Evolutionary conservation across 2,113 vertebrate species (phyloP).

Genomic region (Maccullochella peelii): DNA sequence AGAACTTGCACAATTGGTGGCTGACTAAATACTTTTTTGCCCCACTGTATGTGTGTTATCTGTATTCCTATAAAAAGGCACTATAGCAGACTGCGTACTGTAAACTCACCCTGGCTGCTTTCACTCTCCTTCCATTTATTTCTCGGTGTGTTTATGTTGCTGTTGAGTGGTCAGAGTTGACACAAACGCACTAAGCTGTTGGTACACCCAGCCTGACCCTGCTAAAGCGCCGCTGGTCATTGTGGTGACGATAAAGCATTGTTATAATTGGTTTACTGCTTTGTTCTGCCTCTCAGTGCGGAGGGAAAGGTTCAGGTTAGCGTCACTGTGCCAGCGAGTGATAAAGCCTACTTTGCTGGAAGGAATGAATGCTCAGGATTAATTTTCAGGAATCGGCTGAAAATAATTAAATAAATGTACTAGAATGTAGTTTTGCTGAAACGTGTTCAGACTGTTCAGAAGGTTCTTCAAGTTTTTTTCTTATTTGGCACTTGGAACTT

Average conservation of each 20-base stretch:
- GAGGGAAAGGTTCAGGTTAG: slow-evolving; percentile 73
- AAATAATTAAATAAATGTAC: slow-evolving; percentile 58
- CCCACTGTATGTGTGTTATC: slow-evolving; percentile 11
- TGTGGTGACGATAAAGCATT: slow-evolving; percentile 69
- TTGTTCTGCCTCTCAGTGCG: slow-evolving; percentile 69
- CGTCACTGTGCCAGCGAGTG: slow-evolving; percentile 66
- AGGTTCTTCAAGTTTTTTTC: slow-evolving; percentile 18
- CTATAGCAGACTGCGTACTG: neutral
- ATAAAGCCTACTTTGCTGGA: slow-evolving; percentile 70
- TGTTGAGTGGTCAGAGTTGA: slow-evolving; percentile 59
- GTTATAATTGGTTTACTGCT: slow-evolving; percentile 82
- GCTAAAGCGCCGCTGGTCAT: slow-evolving; percentile 69
- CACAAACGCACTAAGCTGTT: slow-evolving; percentile 70
- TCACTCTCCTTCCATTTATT: slow-evolving; percentile 31
- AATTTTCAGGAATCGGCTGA: slow-evolving; percentile 67
- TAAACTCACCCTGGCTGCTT: slow-evolving; percentile 7
- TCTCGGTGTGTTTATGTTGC: slow-evolving; percentile 44
- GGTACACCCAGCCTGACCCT: slow-evolving; percentile 71
- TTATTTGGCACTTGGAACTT: slow-evolving; percentile 37
- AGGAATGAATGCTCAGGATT: slow-evolving; percentile 64
- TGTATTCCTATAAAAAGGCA: slow-evolving; percentile 8
- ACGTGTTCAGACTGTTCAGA: slow-evolving; percentile 65
- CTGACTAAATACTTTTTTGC: too few relatives aligned
- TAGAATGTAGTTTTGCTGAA: slow-evolving; percentile 45
- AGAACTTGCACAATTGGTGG: too few relatives aligned